Conservation (phyloP, 2,797 vertebrate genomes). For the Molossus molossus region DNA sequence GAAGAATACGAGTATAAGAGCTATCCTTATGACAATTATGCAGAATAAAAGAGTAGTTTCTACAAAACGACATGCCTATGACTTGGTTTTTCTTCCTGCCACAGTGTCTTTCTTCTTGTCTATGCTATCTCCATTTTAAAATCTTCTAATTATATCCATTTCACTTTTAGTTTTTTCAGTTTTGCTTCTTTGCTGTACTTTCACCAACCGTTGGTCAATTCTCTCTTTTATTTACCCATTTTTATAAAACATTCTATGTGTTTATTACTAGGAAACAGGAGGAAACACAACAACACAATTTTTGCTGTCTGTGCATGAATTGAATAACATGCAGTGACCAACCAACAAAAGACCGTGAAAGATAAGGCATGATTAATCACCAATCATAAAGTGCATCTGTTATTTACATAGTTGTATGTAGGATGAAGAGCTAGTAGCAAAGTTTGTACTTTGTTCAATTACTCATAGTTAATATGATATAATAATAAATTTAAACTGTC, state of each 20-base stretch:
- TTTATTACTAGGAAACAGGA: background rate
- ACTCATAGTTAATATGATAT: background rate
- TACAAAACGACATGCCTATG: background rate
- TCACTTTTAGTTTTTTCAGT: background rate
- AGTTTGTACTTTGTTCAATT: constrained; percentile 5
- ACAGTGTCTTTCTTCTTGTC: background rate
- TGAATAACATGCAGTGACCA: background rate
- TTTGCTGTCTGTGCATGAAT: background rate
- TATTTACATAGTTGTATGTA: background rate
- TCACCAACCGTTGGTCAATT: background rate
- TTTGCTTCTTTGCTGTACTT: background rate
- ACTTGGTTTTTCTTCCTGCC: background rate
- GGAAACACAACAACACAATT: background rate
- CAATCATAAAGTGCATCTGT: background rate
- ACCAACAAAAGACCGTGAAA: background rate
- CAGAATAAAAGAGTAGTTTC: background rate
- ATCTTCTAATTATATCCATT: constrained; percentile 31
- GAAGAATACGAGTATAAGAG: background rate
- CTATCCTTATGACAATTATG: background rate
- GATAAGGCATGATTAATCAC: constrained; percentile 1
- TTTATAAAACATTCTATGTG: background rate
- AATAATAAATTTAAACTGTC: constrained; percentile 3
- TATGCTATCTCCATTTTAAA: constrained; percentile 40
- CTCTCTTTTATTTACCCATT: background rate
- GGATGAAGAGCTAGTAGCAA: background rate